Evolutionary conservation across 2,888 invertebrate species (phyloP), one percentile per base, ranked within the genome.

Genomic region (Tachina lurida): DNA sequence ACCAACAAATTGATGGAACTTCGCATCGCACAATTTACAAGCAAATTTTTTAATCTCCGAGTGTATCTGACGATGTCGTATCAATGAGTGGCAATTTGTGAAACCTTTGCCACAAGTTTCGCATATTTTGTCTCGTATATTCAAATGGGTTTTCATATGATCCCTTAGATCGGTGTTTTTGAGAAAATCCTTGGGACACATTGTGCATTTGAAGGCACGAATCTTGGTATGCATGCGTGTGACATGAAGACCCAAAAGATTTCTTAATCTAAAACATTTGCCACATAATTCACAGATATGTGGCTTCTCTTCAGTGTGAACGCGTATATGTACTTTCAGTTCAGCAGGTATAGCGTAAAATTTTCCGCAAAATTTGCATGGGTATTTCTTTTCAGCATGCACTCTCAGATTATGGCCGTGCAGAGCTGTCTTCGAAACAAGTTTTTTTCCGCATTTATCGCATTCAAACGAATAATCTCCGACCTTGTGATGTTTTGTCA

Each of bases 1-100:
- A 7, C 91, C 91, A 3, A 91, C 91, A 87, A 91, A 91, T 73
- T 91, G 91, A 52, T 91, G 90, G 56, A 91, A 91, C 63, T 89
- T 85, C 0, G 90, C 84, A 12, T 91, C 90, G 78, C 91, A 91
- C 10, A 91, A 84, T 78, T 91, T 91, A 58, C 91, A 91, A 0
- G 75, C 90, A 70, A 90, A 91, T 67, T 90, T 91, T 47, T 91
- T 91, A 5, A 91, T 80, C 75, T 90, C 90, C 0, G 91, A 87
- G 73, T 91, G 91, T 22, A 91, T 90, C 76, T 91, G 91, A 2
- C 90, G 88, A 45, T 91, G 91, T 10, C 91, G 87, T 47, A 91
- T 91, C 9, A 91, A 87, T 0, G 91, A 89, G 60, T 91, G 91
- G 10, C 89, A 88, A 63, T 90, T 91, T 15, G 90, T 89, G 62